phyloP scores from a whole-genome alignment of 2,888 invertebrate genomes.

The Sympetrum striolatum region DNA sequence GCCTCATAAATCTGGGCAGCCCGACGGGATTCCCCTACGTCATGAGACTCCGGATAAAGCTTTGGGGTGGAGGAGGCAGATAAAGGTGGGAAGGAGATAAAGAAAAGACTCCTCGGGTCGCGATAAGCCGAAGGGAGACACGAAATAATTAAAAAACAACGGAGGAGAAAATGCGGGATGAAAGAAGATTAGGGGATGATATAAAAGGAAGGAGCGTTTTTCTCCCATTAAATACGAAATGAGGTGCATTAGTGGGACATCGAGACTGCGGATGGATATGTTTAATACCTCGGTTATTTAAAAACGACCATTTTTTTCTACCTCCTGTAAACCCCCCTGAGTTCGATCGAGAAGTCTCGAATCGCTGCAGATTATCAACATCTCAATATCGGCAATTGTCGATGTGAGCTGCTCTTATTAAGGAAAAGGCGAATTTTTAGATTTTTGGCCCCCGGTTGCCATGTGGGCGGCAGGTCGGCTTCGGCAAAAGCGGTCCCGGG shows the following conservation, averaged over 20 bases:
- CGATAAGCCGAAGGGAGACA: slow-evolving; percentile 31
- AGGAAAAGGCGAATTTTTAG: too few species aligned
- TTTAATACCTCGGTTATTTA: neutral
- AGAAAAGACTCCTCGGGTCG: neutral
- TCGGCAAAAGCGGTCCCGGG: too few species aligned
- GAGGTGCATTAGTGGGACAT: neutral
- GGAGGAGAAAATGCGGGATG: slow-evolving; percentile 20
- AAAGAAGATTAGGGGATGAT: slow-evolving; percentile 2
- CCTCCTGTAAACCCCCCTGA: too few species aligned
- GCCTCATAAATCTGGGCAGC: slow-evolving; percentile 37
- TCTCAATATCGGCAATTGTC: too few species aligned
- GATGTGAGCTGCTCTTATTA: too few species aligned
- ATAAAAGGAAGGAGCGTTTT: neutral
- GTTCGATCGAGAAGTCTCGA: too few species aligned
- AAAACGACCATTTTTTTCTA: too few species aligned
- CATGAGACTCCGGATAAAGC: slow-evolving; percentile 39
- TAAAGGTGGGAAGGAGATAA: neutral
- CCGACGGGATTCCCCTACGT: slow-evolving; percentile 39
- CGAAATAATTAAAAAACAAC: slow-evolving; percentile 41
- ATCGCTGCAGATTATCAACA: too few species aligned
- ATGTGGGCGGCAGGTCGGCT: too few species aligned
- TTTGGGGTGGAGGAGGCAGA: neutral
- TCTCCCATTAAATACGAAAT: neutral
- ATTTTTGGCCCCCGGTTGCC: too few species aligned
- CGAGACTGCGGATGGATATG: neutral